Percentiles rank a stretch among this genome's conserved stretches.
Conservation (phyloP, 2,797 vertebrate genomes). For the Sandelia bainsii region DNA sequence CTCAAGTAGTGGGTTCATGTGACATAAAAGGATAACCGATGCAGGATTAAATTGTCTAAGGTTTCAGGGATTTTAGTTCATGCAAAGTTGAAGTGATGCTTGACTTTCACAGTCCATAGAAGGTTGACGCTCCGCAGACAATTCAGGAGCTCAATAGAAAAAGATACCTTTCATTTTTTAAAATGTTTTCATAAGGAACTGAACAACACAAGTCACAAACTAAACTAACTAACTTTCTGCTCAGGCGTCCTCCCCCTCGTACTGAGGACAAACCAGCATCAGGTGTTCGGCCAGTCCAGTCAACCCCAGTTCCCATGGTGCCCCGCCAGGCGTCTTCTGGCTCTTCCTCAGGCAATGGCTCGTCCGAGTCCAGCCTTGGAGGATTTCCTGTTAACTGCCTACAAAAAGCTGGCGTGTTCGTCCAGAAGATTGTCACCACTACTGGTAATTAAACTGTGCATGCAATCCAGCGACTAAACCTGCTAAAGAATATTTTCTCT, state of each 20-base stretch:
- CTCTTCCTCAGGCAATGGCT: constrained; percentile 62
- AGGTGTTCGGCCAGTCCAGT: constrained; percentile 91
- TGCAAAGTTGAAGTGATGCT: neutral
- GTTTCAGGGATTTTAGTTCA: neutral
- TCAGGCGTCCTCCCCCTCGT: constrained; percentile 90
- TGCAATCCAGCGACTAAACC: neutral
- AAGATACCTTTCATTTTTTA: neutral
- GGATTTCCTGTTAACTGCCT: constrained; percentile 95
- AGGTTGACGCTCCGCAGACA: neutral
- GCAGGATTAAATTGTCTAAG: too few species aligned
- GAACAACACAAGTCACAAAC: neutral
- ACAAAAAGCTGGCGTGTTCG: constrained; percentile 95
- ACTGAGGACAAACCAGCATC: constrained; percentile 91
- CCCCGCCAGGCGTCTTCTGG: constrained; percentile 88
- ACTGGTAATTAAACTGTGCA: constrained; percentile 84
- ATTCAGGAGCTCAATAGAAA: neutral
- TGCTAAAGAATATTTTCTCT: neutral
- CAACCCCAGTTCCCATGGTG: constrained; percentile 93
- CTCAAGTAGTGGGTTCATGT: neutral
- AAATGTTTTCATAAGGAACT: neutral
- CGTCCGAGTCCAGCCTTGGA: constrained; percentile 82
- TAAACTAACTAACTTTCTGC: neutral
- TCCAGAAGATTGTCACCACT: constrained; percentile 97
- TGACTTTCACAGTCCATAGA: neutral
- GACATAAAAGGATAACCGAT: neutral